Conservation (phyloP, 1,140 invertebrate species). For the Drosophila chauvacae region DNA sequence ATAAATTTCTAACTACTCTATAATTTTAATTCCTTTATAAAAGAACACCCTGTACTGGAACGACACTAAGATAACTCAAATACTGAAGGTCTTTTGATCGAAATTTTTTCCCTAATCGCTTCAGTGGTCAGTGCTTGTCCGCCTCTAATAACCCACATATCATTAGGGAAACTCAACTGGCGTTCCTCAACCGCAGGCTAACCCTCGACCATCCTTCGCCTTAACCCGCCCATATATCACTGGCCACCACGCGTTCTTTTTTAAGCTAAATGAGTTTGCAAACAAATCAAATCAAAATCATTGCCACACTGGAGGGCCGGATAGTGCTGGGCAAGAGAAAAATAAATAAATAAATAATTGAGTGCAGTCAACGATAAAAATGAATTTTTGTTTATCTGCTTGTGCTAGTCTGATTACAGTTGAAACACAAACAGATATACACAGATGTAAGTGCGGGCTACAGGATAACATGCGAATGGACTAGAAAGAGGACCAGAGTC, state of each 20-base stretch:
- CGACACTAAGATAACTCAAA: constrained; percentile 14
- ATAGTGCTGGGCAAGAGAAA: constrained; percentile 18
- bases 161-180: constrained; percentile 44
- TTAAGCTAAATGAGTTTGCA: constrained; percentile 58
- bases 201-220: background rate
- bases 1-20: too few species aligned
- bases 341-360: constrained; percentile 77
- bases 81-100: constrained; percentile 37
- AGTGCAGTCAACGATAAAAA: constrained; percentile 81
- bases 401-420: constrained; percentile 53
- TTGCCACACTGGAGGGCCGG: constrained; percentile 28
- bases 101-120: constrained; percentile 64
- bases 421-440: constrained; percentile 50
- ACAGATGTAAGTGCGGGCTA: constrained; percentile 18
- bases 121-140: constrained; percentile 40
- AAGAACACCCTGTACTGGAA: constrained; percentile 10
- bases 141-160: constrained; percentile 65
- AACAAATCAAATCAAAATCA: constrained; percentile 60
- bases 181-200: constrained; percentile 14
- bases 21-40: too few species aligned
- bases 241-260: constrained; percentile 7
- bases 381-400: constrained; percentile 54
- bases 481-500: background rate
- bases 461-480: constrained; percentile 1
- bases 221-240: constrained; percentile 37